Conservation (phyloP, 2,113 vertebrate species). For the Cygnus atratus region DNA sequence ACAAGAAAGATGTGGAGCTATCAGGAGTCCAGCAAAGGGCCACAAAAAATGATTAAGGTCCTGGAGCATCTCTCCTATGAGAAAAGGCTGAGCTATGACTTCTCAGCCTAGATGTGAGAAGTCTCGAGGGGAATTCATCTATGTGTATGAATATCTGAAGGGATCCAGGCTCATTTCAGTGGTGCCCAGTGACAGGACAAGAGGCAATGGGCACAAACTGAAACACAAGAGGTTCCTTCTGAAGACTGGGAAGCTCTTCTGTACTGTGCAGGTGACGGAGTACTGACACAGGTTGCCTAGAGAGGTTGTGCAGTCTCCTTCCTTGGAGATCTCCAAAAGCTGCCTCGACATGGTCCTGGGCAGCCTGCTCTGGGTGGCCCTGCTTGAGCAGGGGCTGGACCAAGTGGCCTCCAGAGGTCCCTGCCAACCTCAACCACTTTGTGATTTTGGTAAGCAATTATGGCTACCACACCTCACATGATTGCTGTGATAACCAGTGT, state of each 20-base stretch:
- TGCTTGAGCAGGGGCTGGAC: not conserved
- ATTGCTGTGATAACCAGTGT: not conserved
- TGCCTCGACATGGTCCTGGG: not conserved
- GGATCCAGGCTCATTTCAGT: too few relatives aligned
- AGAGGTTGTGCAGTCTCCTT: too few relatives aligned
- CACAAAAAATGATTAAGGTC: not conserved
- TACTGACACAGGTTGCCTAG: too few relatives aligned
- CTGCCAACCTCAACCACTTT: not conserved
- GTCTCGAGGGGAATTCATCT: not conserved
- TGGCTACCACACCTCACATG: not conserved
- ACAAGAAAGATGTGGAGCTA: not conserved
- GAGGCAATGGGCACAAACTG: too few relatives aligned
- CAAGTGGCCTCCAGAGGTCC: not conserved
- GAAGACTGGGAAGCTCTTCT: too few relatives aligned
- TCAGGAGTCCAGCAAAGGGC: not conserved
- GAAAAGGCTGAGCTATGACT: not conserved
- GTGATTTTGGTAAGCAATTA: not conserved
- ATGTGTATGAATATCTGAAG: not conserved
- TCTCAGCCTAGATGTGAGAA: not conserved
- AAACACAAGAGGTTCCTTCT: too few relatives aligned
- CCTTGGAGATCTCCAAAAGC: not conserved
- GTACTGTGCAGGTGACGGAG: too few relatives aligned
- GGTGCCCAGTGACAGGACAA: too few relatives aligned
- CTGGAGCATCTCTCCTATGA: not conserved
- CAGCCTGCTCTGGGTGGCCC: not conserved